These are phyloP conservation scores for Meteorus colon DNA, from an alignment of 2,888 invertebrate species.

Conservation along the genomic window DNA sequence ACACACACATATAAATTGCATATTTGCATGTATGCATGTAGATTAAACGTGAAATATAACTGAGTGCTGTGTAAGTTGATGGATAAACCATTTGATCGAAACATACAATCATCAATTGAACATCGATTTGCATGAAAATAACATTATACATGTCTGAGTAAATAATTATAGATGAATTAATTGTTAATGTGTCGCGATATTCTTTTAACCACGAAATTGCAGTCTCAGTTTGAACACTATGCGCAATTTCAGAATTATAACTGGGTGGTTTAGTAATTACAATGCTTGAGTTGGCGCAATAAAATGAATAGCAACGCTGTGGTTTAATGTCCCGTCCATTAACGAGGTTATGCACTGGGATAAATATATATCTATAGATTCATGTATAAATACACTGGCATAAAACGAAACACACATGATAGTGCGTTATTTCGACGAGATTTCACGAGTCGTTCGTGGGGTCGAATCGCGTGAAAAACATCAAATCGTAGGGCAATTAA, in stretches of 20 bases:
- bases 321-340: constrained; percentile 22
- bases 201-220: constrained; percentile 14
- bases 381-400: constrained; percentile 3
- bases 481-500: constrained; percentile 15
- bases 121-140: background rate
- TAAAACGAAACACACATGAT: background rate
- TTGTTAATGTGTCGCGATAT: background rate
- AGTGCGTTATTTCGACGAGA: background rate
- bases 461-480: constrained; percentile 16
- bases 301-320: constrained; percentile 21
- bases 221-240: constrained; percentile 20
- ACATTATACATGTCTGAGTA: background rate
- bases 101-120: background rate
- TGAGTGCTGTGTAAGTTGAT: background rate
- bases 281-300: constrained; percentile 8
- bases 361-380: background rate
- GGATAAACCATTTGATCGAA: background rate
- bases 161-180: background rate
- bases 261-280: constrained; percentile 18
- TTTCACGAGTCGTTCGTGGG: constrained; percentile 9
- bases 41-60: background rate
- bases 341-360: constrained; percentile 17
- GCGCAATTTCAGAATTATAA: constrained; percentile 20
- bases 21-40: background rate
- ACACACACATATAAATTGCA: background rate